Evolutionary conservation across 2,113 vertebrate genomes (phyloP).

Genomic region (Xenopus tropicalis): UCB_Xtro_10.0 CM004445.2:51700001-51700500

Average conservation of each 20-base stretch:
- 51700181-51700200: not conserved
- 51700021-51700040: no score
- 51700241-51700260: conserved; percentile 50
- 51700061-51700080: no score
- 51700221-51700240: conserved; percentile 29
- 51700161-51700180: not conserved
- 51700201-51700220: conserved; percentile 18
- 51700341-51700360: conserved; percentile 92
- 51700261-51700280: conserved; percentile 61
- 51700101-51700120: no score
- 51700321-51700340: conserved; percentile 81
- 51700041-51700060: no score
- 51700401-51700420: conserved; percentile 92
- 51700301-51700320: conserved; percentile 66
- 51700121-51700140: no score
- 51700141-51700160: no score
- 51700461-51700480: conserved; percentile 77
- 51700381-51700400: conserved; percentile 91
- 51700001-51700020: no score
- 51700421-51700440: conserved; percentile 82
- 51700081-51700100: no score
- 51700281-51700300: conserved; percentile 44
- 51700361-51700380: conserved; percentile 77
- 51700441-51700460: conserved; percentile 77
- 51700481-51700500: conserved; percentile 99